Conservation (phyloP, 2,888 invertebrate genomes). For the Dysmachus trigonus region DNA sequence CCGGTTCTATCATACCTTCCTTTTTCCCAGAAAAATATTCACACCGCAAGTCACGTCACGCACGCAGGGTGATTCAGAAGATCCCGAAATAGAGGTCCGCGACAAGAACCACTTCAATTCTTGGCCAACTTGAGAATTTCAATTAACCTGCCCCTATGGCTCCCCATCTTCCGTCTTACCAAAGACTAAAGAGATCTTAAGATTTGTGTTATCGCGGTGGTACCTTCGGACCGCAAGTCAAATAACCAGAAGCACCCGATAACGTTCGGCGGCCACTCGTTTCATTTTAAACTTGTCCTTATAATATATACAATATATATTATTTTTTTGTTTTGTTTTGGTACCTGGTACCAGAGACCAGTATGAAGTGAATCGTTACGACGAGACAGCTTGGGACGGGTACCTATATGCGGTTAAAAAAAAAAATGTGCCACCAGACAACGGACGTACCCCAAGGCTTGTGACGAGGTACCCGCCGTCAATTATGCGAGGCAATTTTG, state of each 20-base stretch:
- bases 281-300: conserved; percentile 46
- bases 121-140: neutral
- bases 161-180: neutral
- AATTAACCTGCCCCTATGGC: neutral
- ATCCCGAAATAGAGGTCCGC: neutral
- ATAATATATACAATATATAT: neutral
- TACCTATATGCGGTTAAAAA: neutral
- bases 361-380: conserved; percentile 16
- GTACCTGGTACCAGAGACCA: neutral
- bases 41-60: neutral
- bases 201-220: neutral
- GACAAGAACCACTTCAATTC: neutral
- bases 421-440: conserved; percentile 19
- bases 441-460: conserved; percentile 9
- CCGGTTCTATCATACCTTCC: neutral
- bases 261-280: conserved; percentile 40
- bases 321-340: neutral
- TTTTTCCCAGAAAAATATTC: neutral
- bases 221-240: conserved; percentile 8
- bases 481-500: conserved; percentile 48
- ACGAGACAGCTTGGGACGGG: neutral
- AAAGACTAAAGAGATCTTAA: neutral
- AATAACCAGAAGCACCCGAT: conserved; percentile 42
- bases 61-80: neutral
- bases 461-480: conserved; percentile 33